Conservation (phyloP, 2,888 invertebrate genomes). For the Phymatocera aterrima region DNA sequence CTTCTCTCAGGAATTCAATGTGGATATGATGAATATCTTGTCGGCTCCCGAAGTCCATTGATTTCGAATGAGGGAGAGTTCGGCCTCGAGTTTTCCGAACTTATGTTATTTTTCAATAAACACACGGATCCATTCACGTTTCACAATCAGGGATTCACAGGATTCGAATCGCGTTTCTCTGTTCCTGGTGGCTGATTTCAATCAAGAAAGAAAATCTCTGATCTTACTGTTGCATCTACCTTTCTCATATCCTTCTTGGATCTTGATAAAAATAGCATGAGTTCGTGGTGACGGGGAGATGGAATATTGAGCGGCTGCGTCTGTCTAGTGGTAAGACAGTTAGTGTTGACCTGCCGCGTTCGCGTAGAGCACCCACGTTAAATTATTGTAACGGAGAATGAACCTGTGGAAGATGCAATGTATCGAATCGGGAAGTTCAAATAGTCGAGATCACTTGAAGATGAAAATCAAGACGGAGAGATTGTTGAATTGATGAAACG, state of each 20-base stretch:
- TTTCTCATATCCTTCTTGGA: conserved; percentile 47
- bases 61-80: background rate
- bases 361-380: conserved; percentile 47
- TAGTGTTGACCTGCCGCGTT: conserved; percentile 47
- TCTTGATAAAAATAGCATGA: conserved; percentile 51
- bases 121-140: background rate
- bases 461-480: conserved; percentile 22
- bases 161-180: background rate
- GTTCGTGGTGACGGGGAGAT: conserved; percentile 51
- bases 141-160: background rate
- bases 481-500: conserved; percentile 38
- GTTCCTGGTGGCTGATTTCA: background rate
- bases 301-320: conserved; percentile 49
- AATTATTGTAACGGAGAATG: conserved; percentile 3
- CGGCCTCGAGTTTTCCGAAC: background rate
- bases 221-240: background rate
- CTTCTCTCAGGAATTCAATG: background rate
- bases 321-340: conserved; percentile 49
- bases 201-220: background rate
- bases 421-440: background rate
- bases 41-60: background rate
- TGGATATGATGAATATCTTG: background rate
- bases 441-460: conserved; percentile 11
- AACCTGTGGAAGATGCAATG: background rate
- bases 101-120: background rate